A percentile compares a stretch with the other conserved stretches of the same genome.
Conservation (phyloP, 2,113 vertebrate genomes). For the Trochalopteron elliotii region DNA sequence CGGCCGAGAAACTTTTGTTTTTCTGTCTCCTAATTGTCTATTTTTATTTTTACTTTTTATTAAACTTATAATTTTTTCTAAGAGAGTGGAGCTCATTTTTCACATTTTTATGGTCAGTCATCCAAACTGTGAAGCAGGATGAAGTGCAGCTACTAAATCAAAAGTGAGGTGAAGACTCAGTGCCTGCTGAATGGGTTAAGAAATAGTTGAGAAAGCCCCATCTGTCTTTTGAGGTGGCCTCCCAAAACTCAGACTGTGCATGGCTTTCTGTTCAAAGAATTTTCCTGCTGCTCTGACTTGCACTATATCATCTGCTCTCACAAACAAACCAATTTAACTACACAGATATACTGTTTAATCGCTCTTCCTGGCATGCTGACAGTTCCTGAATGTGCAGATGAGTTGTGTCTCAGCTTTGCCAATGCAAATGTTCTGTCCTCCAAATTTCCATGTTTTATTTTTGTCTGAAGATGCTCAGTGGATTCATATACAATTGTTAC, state of each 20-base stretch:
- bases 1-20: too few relatives aligned
- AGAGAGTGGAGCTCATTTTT: too few relatives aligned
- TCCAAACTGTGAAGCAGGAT: not conserved
- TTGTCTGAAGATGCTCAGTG: not conserved
- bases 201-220: not conserved
- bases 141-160: not conserved
- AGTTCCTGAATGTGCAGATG: slow-evolving; percentile 1
- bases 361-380: not conserved
- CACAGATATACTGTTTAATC: not conserved
- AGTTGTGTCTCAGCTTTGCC: not conserved
- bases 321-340: not conserved
- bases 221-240: not conserved
- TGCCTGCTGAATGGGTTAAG: not conserved
- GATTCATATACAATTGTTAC: not conserved
- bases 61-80: too few relatives aligned
- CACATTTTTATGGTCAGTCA: not conserved
- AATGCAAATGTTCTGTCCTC: not conserved
- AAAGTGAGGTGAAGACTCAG: not conserved
- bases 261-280: not conserved
- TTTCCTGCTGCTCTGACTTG: not conserved
- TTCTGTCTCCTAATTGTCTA: too few relatives aligned
- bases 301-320: not conserved
- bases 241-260: not conserved
- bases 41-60: too few relatives aligned
- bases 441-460: not conserved